phyloP scores from a whole-genome alignment of 2,888 invertebrate genomes.

The Nomada flava region DNA sequence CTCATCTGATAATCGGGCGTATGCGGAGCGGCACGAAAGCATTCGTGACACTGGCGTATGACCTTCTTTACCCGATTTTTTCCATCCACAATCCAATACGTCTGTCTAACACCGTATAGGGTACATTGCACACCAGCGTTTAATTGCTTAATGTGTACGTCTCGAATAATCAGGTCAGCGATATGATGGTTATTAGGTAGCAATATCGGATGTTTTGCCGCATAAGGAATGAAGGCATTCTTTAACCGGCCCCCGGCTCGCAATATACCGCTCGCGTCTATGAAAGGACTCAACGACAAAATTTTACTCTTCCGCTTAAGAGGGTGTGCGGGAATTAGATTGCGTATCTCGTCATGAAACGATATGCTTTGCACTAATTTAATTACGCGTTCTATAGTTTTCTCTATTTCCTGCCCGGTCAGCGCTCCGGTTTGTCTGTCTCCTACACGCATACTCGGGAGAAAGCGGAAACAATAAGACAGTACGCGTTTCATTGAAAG shows the following conservation, averaged over 20 bases:
- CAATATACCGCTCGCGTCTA: not conserved
- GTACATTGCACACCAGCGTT: no score
- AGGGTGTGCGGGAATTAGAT: not conserved
- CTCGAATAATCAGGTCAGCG: no score
- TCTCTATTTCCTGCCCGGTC: no score
- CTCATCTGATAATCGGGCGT: not conserved
- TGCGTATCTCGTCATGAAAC: not conserved
- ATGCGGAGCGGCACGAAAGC: not conserved
- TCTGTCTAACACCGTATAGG: no score
- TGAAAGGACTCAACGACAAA: not conserved
- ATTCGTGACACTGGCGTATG: no score
- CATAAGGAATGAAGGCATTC: not conserved
- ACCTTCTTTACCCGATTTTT: no score
- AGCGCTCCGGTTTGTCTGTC: no score
- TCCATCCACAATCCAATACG: no score
- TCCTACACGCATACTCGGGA: no score
- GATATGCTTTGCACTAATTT: not conserved
- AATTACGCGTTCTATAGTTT: no score
- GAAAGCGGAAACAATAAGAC: not conserved
- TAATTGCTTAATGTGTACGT: no score
- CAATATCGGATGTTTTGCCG: conserved; percentile 8
- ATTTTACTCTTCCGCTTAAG: not conserved
- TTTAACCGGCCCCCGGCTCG: conserved; percentile 7
- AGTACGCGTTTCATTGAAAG: not conserved
- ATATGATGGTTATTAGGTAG: no score